Base-by-base conservation (phyloP, 2,888 invertebrate genomes). In the Hirtodrosophila confusa region DNA sequence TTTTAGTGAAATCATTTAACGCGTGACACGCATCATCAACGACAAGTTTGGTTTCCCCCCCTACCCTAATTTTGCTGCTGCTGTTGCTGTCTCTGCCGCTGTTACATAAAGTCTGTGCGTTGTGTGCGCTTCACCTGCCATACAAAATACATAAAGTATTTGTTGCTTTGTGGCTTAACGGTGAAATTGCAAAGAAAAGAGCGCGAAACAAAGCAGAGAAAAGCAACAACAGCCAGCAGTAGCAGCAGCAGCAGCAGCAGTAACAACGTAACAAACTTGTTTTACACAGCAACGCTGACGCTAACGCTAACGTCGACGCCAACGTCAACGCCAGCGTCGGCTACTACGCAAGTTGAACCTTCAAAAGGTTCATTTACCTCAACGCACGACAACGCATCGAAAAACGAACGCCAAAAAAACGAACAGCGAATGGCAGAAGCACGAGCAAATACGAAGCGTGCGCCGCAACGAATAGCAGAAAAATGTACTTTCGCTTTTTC, bases 401-500 rank as follows among this genome's bases (percentile, higher is more conserved):
- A 48, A 37, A 44, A 54, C 57, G 67, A 66, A 12, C 64, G 60
- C 27, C 50, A 48, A 56, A 37, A 17, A 29, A 39, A 43, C 48
- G 50, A 63, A 47, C 44, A 45, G 37, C 47, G 36, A 17, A 43
- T 17, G 17, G 17, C 17, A 17, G 11, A 7, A 44, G 24, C 33
- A 63, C 55, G 35, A 66, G 51, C 43, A 51, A 11, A 36, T 49
- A 62, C 56, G 56, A 57, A 51, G 45, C 56, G 48, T 57, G 49
- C 71, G 55, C 29, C 53, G 49, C 61, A 50, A 62, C 58, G 50
- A 51, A 64, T 51, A 63, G 58, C 67, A 62, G 50, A 87, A 84
- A 88, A 85, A 89, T 87, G 80, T 89, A 91, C 91, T 91, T 91
- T 91, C 91, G 90, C 84, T 85, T 91, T 91, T 91, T 91, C 91